These are phyloP conservation scores for Actinopyga echinites DNA, from an alignment of 53 echinoderm and acorn worm species.

Conservation along the genomic window DNA sequence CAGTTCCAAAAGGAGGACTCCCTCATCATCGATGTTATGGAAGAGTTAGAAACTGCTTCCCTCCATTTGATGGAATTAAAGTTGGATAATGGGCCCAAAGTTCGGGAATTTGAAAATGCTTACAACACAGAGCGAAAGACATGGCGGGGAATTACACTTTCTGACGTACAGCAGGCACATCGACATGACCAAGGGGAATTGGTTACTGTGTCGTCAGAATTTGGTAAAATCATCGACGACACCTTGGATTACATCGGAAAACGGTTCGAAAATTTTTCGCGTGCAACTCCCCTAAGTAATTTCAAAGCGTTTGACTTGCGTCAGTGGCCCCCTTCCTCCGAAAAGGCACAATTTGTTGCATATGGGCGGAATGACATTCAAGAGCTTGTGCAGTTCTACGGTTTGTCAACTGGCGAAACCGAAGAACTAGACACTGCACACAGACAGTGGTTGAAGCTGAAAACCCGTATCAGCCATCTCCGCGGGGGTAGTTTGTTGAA, in stretches of 20 bases:
- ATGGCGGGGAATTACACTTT: background rate
- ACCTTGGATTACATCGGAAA: background rate
- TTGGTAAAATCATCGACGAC: background rate
- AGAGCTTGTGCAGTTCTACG: background rate
- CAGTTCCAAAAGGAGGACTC: slow-evolving; percentile 7
- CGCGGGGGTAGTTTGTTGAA: background rate
- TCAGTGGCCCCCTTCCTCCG: background rate
- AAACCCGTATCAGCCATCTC: background rate
- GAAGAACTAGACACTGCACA: background rate
- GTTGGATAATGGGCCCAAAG: background rate
- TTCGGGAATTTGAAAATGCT: background rate
- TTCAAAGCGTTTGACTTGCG: slow-evolving; percentile 17
- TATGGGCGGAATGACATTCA: background rate
- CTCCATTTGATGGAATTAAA: background rate
- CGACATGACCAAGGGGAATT: background rate
- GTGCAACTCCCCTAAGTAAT: background rate
- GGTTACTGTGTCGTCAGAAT: too few relatives aligned
- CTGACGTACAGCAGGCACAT: background rate
- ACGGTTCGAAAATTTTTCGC: background rate
- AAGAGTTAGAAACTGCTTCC: background rate
- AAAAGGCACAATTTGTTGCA: background rate
- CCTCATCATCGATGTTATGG: background rate
- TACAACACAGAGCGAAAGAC: background rate
- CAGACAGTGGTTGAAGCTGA: background rate
- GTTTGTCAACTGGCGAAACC: too few relatives aligned